Evolutionary conservation across 2,113 vertebrate species (phyloP).

Genomic region (Craseonycteris thonglongyai): DNA sequence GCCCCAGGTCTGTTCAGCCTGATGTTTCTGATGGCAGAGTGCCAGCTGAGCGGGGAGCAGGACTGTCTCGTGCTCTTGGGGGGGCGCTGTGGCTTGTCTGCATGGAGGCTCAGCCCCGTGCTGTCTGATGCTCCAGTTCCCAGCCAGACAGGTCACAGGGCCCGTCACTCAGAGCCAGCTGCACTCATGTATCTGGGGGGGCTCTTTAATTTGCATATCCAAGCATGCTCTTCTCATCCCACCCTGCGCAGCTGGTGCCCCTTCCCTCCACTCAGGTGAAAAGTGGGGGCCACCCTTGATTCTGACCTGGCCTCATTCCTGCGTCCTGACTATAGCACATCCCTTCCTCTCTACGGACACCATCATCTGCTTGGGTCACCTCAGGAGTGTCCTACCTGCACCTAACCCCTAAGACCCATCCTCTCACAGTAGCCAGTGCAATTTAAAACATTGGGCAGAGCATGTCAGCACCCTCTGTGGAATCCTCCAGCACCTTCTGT

Average conservation of each 20-base stretch:
- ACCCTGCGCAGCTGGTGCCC: accelerated
- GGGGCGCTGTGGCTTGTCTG: not conserved
- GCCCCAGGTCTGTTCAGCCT: not conserved
- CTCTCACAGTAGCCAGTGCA: not conserved
- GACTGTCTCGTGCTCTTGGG: not conserved
- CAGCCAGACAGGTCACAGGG: not conserved
- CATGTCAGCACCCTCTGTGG: not conserved
- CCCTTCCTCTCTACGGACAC: not conserved
- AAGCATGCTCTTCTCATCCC: accelerated
- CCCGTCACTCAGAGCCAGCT: not conserved
- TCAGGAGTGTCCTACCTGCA: not conserved
- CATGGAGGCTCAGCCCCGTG: not conserved
- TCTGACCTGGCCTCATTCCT: not conserved
- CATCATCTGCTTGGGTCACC: not conserved
- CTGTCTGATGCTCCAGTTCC: not conserved
- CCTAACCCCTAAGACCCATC: not conserved
- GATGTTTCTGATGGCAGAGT: not conserved
- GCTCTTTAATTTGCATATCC: not conserved
- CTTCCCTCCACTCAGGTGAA: too few species aligned
- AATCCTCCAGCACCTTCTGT: not conserved
- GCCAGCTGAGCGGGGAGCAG: not conserved
- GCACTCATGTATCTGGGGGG: accelerated
- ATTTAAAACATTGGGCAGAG: not conserved
- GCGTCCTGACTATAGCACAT: accelerated
- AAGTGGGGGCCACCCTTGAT: not conserved